Evolutionary conservation across 2,113 vertebrate genomes (phyloP), one percentile per base, ranked within the genome.

Genomic region (Platichthys flesus): DNA sequence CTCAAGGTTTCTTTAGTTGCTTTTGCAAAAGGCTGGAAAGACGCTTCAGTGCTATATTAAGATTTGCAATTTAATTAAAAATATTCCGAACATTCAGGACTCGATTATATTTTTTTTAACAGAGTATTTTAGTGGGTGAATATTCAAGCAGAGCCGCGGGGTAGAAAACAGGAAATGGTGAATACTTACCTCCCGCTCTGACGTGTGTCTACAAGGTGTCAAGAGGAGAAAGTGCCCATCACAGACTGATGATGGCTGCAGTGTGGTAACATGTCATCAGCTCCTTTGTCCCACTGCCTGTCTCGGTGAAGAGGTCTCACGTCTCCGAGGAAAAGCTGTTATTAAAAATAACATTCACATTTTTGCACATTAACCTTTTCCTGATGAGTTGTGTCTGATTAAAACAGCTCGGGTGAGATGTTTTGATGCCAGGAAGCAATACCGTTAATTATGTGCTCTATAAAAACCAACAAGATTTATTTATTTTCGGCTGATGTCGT

Each of bases 291-390:
- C 15, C 56, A 24, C 20, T n/a, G 37, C 18, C 65, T 63, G 26
- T 54, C 67, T 71, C 31, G 12, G 59, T 51, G 42, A 80, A 55
- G 40, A 42, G 67, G 63, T 65, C 62, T 56, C 49, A 26, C 31
- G 52, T 21, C 21, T 23, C 18, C 40, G 21, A 63, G 13, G 14
- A 78, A 64, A 73, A 21, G 45, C 55, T 37, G 55, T 81, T 75
- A 74, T 77, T 78, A 83, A 69, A 13, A 42, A 42, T 13, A 42
- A 12, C 40, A 42, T 42, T 42, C 12, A 81, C 12, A 21, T 23
- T 20, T 51, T 51, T 57, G 51, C 40, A 42, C 40, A 42, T 42
- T 42, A 42, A 12, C 40, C 40, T 42, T 42, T 42, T 13, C 3
- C 2, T 13, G 40, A 42, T 12, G 40, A 42, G 40, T 10, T 42